Conservation (phyloP, 2,888 invertebrate species). For the Phortica magna region DNA sequence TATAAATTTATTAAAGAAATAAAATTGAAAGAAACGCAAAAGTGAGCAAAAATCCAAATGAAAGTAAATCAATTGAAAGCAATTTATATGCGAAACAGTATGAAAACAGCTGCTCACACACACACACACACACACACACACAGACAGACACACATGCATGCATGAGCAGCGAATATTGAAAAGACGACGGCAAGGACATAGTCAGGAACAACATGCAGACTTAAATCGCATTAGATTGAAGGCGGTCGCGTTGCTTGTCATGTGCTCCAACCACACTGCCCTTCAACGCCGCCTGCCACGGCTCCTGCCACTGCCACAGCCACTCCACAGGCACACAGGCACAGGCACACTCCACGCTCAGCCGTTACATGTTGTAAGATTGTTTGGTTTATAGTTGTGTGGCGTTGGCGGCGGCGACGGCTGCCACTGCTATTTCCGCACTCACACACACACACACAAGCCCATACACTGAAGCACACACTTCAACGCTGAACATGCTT, state of each 20-base stretch:
- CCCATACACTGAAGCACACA: too few relatives aligned
- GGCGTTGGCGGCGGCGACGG: not conserved
- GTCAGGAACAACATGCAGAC: slow-evolving; percentile 42
- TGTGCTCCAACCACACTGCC: not conserved
- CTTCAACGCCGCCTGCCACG: not conserved
- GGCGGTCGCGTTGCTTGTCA: too few relatives aligned
- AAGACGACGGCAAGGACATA: not conserved
- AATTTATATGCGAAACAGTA: slow-evolving; percentile 58
- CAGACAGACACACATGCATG: slow-evolving; percentile 3
- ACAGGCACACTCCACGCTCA: not conserved
- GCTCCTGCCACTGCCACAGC: too few relatives aligned
- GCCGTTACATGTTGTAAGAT: not conserved
- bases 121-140: slow-evolving; percentile 36
- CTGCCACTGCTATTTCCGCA: slow-evolving; percentile 22
- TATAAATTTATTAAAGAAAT: not conserved
- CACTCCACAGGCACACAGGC: too few relatives aligned
- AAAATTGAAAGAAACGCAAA: slow-evolving; percentile 5
- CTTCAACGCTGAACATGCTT: not conserved
- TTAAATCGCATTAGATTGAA: slow-evolving; percentile 47
- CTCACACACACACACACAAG: not conserved
- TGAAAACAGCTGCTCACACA: slow-evolving; percentile 46
- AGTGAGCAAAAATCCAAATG: slow-evolving; percentile 10
- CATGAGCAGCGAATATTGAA: not conserved
- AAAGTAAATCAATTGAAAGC: slow-evolving; percentile 66
- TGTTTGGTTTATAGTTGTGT: slow-evolving; percentile 19